Evolutionary conservation across 2,113 vertebrate genomes (phyloP), one percentile per base, ranked within the genome.

Genomic region (Malaclemys terrapin): DNA sequence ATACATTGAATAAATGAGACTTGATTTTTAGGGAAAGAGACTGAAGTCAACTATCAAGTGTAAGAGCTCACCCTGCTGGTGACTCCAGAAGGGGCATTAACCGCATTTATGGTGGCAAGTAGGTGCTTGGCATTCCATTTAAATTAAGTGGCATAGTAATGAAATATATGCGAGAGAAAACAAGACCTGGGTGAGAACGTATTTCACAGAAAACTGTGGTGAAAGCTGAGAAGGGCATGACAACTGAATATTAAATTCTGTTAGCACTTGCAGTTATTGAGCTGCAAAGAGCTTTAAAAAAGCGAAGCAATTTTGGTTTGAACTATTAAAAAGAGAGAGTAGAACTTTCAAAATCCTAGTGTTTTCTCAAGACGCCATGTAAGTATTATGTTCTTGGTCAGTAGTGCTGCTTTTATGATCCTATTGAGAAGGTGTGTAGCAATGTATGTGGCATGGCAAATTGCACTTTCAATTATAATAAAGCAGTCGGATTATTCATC

Each of bases 231-330:
- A 69, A 3, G 0, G 20, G 22, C 82, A 75, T 95, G 97, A 96
- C 95, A 97, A 94, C 79, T 12, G 76, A 89, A 56, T 95, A 97
- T 92, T 96, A 95, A 91, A 94, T 97, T 96, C 80, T 94, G 88
- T 97, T 96, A 89, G 31, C 95, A 85, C 87, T 93, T 88, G 52
- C 52, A 93, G 91, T 94, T 93, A 85, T 89, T 96, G 85, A 72
- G 57, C 93, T 93, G 93, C 89, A 84, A 97, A 94, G 90, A 82
- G 50, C 87, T 95, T 91, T 95, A 93, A 94, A 96, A 92, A 93
- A 95, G 89, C 83, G 50, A 89, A 94, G 85, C 42, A 56, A 84
- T 59, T 82, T 83, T 91, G 72, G 27, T 93, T 93, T 90, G 62
- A 93, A 85, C 54, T 93, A 76, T 86, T 88, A 85, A 85, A 53